Evolutionary conservation across 2,888 invertebrate genomes (phyloP), one percentile per base, ranked within the genome.

Genomic region (Ditula angustiorana): DNA sequence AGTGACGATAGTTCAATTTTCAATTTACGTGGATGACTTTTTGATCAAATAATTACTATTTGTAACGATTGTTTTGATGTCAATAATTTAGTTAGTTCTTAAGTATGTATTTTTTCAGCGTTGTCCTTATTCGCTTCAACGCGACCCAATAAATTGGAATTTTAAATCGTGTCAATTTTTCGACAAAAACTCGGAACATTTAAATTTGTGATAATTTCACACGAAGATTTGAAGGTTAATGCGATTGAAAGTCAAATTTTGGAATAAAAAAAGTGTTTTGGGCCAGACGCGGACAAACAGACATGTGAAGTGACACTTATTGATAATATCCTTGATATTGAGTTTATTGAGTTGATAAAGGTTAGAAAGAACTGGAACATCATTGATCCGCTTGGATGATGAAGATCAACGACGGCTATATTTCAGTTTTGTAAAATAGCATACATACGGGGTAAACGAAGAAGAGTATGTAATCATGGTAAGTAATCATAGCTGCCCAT

Each of bases 221-320:
- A 69, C 66, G 66, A 69, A 67, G 52, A 63, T 68, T 69, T 75
- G 72, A 74, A 76, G 76, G 77, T 72, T 73, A 69, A 63, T 66
- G 65, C 56, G 66, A 70, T 74, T 76, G 70, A 72, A 72, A 76
- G 71, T 75, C 72, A 71, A 70, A 74, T 75, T 69, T 60, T 59
- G 56, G 61, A 62, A 8, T 47, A 59, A 41, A 62, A 60, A 61
- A 63, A 41, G 52, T 50, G 61, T 71, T 70, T 72, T 70, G 67
- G 71, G 69, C 66, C 69, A 69, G 66, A 69, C 52, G 10, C 55
- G 37, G 26, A 47, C 30, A 66, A 69, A 59, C 49, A 72, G 60
- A 59, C 37, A 63, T 52, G 49, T 37, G 47, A 23, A 62, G 33
- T 26, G 24, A 44, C 44, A 37, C 16, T 37, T 49, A 50, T 16